These are phyloP conservation scores for Poeciliopsis prolifica DNA, from an alignment of 2,113 vertebrate genomes.

Conservation along the genomic window DNA sequence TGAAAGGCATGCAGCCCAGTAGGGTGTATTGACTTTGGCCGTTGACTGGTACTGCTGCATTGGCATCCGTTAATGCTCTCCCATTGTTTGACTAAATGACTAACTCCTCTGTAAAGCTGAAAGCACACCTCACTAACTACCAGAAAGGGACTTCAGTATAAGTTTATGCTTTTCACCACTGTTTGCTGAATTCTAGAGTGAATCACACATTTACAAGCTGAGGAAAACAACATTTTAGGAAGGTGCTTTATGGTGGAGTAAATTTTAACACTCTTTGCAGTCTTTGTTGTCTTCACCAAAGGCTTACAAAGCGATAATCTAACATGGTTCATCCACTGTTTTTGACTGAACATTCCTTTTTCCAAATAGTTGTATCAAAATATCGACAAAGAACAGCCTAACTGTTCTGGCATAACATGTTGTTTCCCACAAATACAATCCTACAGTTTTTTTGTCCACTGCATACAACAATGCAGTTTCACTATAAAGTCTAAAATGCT, in stretches of 20 bases:
- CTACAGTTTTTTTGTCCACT: background rate
- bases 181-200: background rate
- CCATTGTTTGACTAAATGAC: constrained; percentile 67
- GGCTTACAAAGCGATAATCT: background rate
- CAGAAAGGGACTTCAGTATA: constrained; percentile 2
- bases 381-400: background rate
- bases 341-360: background rate
- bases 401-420: background rate
- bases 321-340: background rate
- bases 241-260: background rate
- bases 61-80: constrained; percentile 72
- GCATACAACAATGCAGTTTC: background rate
- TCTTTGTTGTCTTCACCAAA: background rate
- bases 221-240: background rate
- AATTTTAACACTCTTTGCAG: background rate
- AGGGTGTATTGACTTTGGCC: constrained; percentile 74
- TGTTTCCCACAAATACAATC: background rate
- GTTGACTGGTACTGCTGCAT: constrained; percentile 71
- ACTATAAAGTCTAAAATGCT: too few relatives aligned
- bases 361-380: background rate
- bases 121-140: constrained; percentile 41
- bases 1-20: constrained; percentile 71
- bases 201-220: background rate
- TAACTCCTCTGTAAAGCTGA: constrained; percentile 37
- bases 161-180: constrained; percentile 3